phyloP scores from a whole-genome alignment of 2,888 invertebrate species.

The Dioctria rufipes region DNA sequence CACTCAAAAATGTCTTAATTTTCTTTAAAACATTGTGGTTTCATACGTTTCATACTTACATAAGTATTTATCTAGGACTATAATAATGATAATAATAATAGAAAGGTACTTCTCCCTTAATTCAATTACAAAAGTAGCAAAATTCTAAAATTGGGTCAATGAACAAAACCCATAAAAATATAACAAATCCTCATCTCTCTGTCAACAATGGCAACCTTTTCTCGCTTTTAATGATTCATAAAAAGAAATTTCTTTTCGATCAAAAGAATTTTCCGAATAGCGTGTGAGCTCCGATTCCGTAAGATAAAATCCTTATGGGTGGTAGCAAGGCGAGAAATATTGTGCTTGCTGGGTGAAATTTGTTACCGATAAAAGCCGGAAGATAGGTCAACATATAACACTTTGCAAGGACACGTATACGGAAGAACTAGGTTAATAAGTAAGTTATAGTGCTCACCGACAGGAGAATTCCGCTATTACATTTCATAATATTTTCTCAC shows the following conservation, averaged over 20 bases:
- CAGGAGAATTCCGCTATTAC: background rate
- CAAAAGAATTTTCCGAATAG: conserved; percentile 34
- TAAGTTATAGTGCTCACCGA: background rate
- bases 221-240: conserved; percentile 6
- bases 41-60: too few species aligned
- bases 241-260: conserved; percentile 35
- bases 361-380: conserved; percentile 38
- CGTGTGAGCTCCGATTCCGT: conserved; percentile 15
- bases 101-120: too few species aligned
- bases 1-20: too few species aligned
- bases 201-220: conserved; percentile 6
- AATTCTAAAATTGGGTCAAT: conserved; percentile 20
- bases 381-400: conserved; percentile 25
- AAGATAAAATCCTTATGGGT: conserved; percentile 16
- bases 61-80: too few species aligned
- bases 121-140: background rate
- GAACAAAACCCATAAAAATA: background rate
- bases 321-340: conserved; percentile 4
- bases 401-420: conserved; percentile 27
- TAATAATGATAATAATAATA: too few species aligned
- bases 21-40: too few species aligned
- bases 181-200: background rate
- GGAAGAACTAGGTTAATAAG: conserved; percentile 39
- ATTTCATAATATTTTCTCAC: background rate
- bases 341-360: background rate